These are phyloP conservation scores for Sitodiplosis mosellana DNA, from an alignment of 1,140 invertebrate genomes.

Conservation along the genomic window DNA sequence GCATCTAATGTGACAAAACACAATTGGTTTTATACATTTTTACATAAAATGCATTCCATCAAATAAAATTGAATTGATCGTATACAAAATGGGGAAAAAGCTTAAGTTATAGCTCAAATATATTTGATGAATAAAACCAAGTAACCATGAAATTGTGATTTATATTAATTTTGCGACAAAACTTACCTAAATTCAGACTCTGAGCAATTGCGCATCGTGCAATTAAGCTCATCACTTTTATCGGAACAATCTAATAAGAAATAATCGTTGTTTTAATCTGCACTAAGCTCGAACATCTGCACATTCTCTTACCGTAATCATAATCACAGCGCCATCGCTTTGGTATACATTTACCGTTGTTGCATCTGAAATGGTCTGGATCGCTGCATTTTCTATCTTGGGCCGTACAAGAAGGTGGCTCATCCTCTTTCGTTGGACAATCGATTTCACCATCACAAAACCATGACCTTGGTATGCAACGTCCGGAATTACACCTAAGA, in stretches of 20 bases:
- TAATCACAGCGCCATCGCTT: constrained; percentile 64
- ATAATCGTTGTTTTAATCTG: too few species aligned
- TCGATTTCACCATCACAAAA: constrained; percentile 58
- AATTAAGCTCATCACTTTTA: constrained; percentile 49
- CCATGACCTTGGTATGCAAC: constrained; percentile 67
- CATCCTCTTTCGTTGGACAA: constrained; percentile 51
- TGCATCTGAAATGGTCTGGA: constrained; percentile 51
- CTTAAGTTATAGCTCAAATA: too few species aligned
- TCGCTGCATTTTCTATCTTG: constrained; percentile 13
- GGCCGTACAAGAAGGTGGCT: constrained; percentile 37
- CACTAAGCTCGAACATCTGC: too few species aligned
- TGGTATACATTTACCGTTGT: constrained; percentile 38
- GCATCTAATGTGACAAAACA: too few species aligned
- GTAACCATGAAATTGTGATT: too few species aligned
- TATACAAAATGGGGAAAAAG: too few species aligned
- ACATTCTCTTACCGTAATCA: too few species aligned
- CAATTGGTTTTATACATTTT: too few species aligned
- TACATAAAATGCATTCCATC: too few species aligned
- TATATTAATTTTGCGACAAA: constrained; percentile 17
- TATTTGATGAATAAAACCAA: too few species aligned
- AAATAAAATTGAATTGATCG: too few species aligned
- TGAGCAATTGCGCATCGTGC: constrained; percentile 45
- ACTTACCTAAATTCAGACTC: constrained; percentile 36
- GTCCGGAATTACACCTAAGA: constrained; percentile 38
- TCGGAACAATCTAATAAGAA: constrained; percentile 63